Evolutionary conservation across 2,113 vertebrate genomes (phyloP).

Genomic region (Excalfactoria chinensis): DNA sequence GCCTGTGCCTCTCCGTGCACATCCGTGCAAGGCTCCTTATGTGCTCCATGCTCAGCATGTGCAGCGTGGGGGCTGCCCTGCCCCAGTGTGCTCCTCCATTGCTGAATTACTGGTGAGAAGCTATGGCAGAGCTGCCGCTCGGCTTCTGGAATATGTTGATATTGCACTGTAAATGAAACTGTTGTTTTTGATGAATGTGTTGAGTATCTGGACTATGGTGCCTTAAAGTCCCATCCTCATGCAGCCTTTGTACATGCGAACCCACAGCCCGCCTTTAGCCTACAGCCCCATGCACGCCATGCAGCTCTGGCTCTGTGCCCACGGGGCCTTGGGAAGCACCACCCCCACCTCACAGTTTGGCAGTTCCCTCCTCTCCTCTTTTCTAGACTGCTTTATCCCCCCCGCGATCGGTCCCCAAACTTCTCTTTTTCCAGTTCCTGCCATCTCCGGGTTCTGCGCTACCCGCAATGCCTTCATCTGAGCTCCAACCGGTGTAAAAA

Average conservation of each 20-base stretch:
- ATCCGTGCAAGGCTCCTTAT: not conserved
- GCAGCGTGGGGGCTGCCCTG: not conserved
- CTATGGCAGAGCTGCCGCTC: not conserved
- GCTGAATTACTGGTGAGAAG: not conserved
- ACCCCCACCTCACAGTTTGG: not conserved
- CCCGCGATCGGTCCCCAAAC: not conserved
- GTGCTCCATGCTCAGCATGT: not conserved
- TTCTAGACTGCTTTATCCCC: conserved; percentile 13
- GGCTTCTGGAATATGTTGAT: not conserved
- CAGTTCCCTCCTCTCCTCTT: not conserved
- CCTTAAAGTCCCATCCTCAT: conserved; percentile 64
- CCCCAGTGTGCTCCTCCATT: fast-evolving
- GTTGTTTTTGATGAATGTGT: conserved; percentile 60
- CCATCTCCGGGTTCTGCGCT: not conserved
- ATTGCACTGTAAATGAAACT: conserved; percentile 60
- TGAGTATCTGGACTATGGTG: conserved; percentile 60
- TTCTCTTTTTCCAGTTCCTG: not conserved
- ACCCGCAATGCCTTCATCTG: not conserved
- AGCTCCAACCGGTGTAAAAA: conserved; percentile 46
- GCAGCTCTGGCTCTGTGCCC: not conserved
- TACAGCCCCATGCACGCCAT: conserved; percentile 1
- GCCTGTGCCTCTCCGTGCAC: not conserved
- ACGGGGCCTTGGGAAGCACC: conserved; percentile 6
- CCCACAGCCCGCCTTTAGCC: not conserved
- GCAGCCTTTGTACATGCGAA: conserved; percentile 38